Evolutionary conservation across 2,888 invertebrate species (phyloP), one percentile per base, ranked within the genome.

Genomic region (Seira ritae): DNA sequence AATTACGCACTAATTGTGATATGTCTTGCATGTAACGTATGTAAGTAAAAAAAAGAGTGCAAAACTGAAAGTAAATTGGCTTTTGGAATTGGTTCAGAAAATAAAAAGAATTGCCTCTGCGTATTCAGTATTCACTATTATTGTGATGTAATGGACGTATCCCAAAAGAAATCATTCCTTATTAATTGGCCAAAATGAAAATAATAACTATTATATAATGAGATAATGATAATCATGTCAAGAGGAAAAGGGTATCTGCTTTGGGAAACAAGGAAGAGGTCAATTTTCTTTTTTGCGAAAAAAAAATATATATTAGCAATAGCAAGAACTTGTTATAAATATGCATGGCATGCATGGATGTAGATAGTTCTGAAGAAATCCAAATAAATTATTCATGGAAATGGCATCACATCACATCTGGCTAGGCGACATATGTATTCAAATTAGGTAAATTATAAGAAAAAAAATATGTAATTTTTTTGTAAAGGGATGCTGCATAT

Each of bases 1-100:
- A 75, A 75, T 75, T 75, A 24, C 50, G 50, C 24, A 17, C 74
- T 74, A 66, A 74, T 74, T 66, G 46, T 20, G 60, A 65, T 73
- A 65, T 20, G 31, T 22, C 46, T n/a, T 20, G 20, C 65, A 23
- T 42, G 31, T 65, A 55, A 55, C 3, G 15, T 55, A n/a, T n/a
- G 17, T 12, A 55, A 55, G 6, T 55, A 12, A 55, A 31, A 31
- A 31, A 2, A n/a, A n/a, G n/a, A n/a, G n/a, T n/a, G n/a, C n/a
- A n/a, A n/a, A n/a, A n/a, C n/a, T n/a, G n/a, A n/a, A n/a, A n/a
- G 31, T 31, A 31, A 4, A 31, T 55, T 55, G 55, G 6, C 6
- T 12, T 6, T 55, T 55, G 55, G 55, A 55, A 55, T 55, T 17
- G 55, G 17, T 17, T 55, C 55, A 55, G 55, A 55, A 55, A 55